These are phyloP conservation scores for Fregetta grallaria DNA, from an alignment of 2,113 vertebrate genomes.

Conservation along the genomic window DNA sequence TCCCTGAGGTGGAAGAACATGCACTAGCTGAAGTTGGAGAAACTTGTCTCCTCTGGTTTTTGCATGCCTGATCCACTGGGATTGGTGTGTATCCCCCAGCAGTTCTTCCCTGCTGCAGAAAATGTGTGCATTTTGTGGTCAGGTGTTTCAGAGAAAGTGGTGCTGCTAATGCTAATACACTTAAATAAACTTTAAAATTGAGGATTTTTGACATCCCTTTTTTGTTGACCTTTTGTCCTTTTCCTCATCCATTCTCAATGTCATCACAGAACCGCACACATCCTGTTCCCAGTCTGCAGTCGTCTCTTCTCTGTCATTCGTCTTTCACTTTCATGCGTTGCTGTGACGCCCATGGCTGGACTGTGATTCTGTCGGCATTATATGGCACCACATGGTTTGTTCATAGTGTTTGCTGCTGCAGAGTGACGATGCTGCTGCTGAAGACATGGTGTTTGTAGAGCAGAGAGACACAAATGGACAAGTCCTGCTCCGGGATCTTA, in stretches of 20 bases:
- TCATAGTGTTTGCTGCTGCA: not conserved
- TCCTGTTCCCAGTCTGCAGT: not conserved
- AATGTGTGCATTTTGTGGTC: not conserved
- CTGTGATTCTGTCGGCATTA: not conserved
- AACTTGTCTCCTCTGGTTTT: not conserved
- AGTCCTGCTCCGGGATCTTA: not conserved
- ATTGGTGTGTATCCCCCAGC: not conserved
- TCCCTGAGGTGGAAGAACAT: not conserved
- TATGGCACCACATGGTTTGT: conserved; percentile 15
- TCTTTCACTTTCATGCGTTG: not conserved
- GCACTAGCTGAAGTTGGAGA: not conserved
- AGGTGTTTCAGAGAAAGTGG: conserved; percentile 27
- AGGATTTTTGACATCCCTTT: conserved; percentile 71
- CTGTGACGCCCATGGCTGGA: conserved; percentile 24
- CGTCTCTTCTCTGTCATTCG: not conserved
- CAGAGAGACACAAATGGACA: not conserved
- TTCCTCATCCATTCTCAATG: conserved; percentile 16
- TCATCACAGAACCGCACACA: conserved; percentile 7
- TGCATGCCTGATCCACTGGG: not conserved
- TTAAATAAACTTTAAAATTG: not conserved
- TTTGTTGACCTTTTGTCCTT: conserved; percentile 56
- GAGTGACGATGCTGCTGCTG: not conserved
- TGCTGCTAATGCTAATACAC: conserved; percentile 63
- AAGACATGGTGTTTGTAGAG: not conserved
- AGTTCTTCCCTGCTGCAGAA: not conserved